phyloP scores from a whole-genome alignment of 2,797 vertebrate genomes.

The Thaleichthys pacificus region DNA sequence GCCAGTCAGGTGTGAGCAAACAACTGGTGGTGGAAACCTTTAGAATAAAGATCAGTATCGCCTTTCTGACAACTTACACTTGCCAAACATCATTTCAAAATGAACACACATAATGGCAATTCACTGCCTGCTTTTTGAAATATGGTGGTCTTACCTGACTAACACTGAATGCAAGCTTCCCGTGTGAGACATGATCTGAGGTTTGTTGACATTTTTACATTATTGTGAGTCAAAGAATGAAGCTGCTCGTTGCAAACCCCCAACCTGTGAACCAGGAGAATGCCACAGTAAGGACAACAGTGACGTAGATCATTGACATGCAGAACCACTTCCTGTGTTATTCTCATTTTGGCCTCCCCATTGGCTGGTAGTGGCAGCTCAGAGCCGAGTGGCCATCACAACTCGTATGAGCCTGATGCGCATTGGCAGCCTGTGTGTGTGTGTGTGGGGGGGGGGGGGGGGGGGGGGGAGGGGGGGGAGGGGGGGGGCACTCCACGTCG shows the following conservation, averaged over 20 bases:
- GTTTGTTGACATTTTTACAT: not conserved
- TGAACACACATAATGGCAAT: too few relatives aligned
- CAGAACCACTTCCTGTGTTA: constrained; percentile 28
- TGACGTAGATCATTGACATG: constrained; percentile 33
- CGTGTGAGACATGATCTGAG: not conserved
- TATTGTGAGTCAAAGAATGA: too few relatives aligned
- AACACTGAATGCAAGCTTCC: not conserved
- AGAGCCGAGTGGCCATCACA: constrained; percentile 47
- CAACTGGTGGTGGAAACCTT: too few relatives aligned
- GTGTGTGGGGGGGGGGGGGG: too few relatives aligned
- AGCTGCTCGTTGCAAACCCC: too few relatives aligned
- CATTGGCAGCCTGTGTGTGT: constrained; percentile 20
- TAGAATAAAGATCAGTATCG: too few relatives aligned
- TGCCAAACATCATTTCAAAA: too few relatives aligned
- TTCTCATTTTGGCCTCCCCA: constrained; percentile 17
- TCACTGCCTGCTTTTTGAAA: too few relatives aligned
- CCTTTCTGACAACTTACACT: too few relatives aligned
- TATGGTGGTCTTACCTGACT: too few relatives aligned
- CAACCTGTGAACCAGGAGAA: not conserved
- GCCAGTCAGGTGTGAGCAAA: too few relatives aligned
- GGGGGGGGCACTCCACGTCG: not conserved
- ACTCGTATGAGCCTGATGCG: constrained; percentile 38
- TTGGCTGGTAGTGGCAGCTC: constrained; percentile 44
- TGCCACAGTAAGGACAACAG: not conserved
- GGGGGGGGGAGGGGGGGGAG: too few relatives aligned